A percentile compares a stretch with the other conserved stretches of the same genome.
Conservation (phyloP, 2,888 invertebrate species). For the Sepioteuthis lessoniana region DNA sequence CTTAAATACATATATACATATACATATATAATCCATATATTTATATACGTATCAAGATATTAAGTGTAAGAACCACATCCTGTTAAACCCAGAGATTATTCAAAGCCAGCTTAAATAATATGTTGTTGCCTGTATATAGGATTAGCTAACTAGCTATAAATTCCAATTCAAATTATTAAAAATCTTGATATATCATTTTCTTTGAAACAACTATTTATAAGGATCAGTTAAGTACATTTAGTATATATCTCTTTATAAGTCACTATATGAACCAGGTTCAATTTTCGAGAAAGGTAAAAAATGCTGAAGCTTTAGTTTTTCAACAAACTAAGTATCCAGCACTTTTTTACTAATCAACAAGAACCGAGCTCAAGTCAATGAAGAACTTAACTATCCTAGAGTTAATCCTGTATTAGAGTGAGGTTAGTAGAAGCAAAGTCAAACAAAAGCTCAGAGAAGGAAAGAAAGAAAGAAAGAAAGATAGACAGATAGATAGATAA, state of each 20-base stretch:
- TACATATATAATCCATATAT: neutral
- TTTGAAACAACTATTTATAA: neutral
- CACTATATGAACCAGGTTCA: neutral
- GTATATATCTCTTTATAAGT: neutral
- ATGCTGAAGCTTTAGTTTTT: neutral
- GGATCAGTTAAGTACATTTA: neutral
- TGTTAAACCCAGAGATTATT: slow-evolving; percentile 23
- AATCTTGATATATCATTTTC: neutral
- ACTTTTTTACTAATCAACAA: neutral
- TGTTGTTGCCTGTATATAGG: neutral
- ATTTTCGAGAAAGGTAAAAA: neutral
- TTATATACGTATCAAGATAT: neutral
- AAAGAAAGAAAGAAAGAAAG: neutral
- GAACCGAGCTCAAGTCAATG: neutral
- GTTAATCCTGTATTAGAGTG: neutral
- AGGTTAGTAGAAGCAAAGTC: neutral
- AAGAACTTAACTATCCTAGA: neutral
- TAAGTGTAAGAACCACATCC: neutral
- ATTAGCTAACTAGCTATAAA: neutral
- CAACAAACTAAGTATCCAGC: neutral
- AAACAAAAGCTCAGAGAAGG: neutral
- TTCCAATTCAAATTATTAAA: neutral
- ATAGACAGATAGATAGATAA: neutral
- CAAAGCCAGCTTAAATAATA: neutral
- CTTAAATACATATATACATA: neutral